Conservation (phyloP, 2,797 vertebrate genomes). For the Sebastes kiyomatsui region DNA sequence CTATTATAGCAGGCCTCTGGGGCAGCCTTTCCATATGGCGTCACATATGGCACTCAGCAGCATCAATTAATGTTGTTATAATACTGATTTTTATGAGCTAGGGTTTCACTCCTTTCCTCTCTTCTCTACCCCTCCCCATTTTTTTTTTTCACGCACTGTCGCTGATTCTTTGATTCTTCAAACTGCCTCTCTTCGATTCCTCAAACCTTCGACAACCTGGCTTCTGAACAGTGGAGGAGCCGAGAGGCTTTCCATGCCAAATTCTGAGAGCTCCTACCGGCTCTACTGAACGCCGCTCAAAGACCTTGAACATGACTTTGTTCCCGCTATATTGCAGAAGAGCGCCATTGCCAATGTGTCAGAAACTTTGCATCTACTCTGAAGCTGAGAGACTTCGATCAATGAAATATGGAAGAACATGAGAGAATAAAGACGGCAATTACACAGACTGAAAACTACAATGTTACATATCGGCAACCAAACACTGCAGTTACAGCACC, state of each 20-base stretch:
- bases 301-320: constrained; percentile 50
- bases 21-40: constrained; percentile 85
- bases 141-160: background rate
- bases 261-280: constrained; percentile 31
- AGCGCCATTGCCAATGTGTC: constrained; percentile 21
- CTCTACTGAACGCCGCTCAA: constrained; percentile 42
- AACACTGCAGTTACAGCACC: constrained; percentile 17
- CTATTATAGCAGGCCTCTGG: constrained; percentile 85
- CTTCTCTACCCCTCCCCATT: background rate
- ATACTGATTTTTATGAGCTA: constrained; percentile 84
- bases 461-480: constrained; percentile 23
- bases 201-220: constrained; percentile 48
- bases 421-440: constrained; percentile 22
- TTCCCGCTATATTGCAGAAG: constrained; percentile 26
- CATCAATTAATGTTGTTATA: constrained; percentile 90
- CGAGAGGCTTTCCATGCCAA: constrained; percentile 33
- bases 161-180: constrained; percentile 47
- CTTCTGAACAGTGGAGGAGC: constrained; percentile 26
- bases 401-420: constrained; percentile 17
- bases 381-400: constrained; percentile 22
- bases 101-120: constrained; percentile 51
- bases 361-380: constrained; percentile 20
- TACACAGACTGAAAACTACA: constrained; percentile 9
- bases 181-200: constrained; percentile 27
- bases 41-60: constrained; percentile 87